Base-by-base conservation (phyloP, 2,797 vertebrate species). In the Adelosebastes latens region DNA sequence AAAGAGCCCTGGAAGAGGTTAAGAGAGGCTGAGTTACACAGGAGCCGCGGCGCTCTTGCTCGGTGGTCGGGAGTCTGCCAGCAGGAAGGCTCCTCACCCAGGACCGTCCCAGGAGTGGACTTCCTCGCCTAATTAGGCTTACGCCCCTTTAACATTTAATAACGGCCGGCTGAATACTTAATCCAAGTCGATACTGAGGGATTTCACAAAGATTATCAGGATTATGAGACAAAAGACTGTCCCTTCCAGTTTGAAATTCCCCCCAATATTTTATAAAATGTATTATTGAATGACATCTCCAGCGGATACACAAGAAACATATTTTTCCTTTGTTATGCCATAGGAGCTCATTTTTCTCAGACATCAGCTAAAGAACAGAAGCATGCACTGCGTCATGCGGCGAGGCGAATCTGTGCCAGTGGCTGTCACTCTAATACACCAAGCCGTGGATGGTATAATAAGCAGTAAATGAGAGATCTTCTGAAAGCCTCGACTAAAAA, bases 111-210 rank as follows among this genome's bases (percentile, higher is more conserved):
- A 77, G 85, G 89, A 93, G 89, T 90, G 90, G 92, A 90, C 92
- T 87, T 92, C 90, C 91, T 89, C 70, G 73, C 79, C 92, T 95
- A 94, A 95, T 95, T 94, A 94, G 92, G 91, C 92, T 94, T 93
- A 93, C 67, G 86, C 88, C 90, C 88, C 90, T 94, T 94, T 93
- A 96, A 94, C 94, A 92, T 95, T 94, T 95, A 95, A 95, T 95
- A 94, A 95, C 25, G 83, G 81, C 90, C 88, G 88, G 89, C 89
- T 89, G 90, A 93, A 93, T 85, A 90, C 89, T 91, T 95, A 94
- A 95, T 95, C 94, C 93, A 62, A 87, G 88, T 89, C 72, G 77
- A 94, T 93, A 91, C 84, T 80, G 84, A 87, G 83, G 93, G 94
- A 94, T 95, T 95, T 92, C 73, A 85, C 81, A 56, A 89, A 95